Evolutionary conservation across 2,888 invertebrate species (phyloP).

Genomic region (Tenthredo scrophulariae): DNA sequence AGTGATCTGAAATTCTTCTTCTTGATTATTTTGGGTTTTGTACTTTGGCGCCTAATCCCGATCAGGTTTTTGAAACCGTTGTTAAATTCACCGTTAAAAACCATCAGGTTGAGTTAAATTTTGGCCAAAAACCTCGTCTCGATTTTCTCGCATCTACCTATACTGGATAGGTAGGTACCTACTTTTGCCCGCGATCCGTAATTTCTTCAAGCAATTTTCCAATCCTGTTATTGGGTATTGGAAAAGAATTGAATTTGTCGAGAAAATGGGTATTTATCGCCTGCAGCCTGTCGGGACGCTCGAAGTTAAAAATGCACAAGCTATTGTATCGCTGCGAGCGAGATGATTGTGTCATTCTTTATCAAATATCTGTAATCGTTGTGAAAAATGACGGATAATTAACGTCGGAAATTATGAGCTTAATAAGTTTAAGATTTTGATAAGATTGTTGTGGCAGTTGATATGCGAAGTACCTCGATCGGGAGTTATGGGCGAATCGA

Average conservation of each 20-base stretch:
- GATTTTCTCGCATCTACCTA: conserved; percentile 37
- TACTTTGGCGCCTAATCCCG: background rate
- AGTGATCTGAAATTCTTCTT: background rate
- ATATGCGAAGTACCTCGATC: background rate
- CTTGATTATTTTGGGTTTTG: background rate
- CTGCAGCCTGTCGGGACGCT: conserved; percentile 29
- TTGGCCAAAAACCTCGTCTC: background rate
- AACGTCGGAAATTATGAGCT: background rate
- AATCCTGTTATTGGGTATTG: conserved; percentile 57
- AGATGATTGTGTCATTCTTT: background rate
- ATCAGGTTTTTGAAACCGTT: background rate
- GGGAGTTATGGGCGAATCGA: background rate
- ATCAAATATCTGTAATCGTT: background rate
- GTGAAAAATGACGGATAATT: background rate
- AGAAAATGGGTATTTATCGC: conserved; percentile 65
- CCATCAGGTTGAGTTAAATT: background rate
- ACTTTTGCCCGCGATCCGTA: background rate
- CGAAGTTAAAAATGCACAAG: background rate
- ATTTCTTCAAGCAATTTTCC: conserved; percentile 60
- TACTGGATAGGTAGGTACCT: conserved; percentile 36
- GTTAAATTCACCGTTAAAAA: conserved; percentile 54
- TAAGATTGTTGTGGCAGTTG: background rate
- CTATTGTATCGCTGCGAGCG: background rate
- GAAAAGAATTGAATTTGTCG: conserved; percentile 63
- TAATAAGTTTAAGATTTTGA: background rate